Evolutionary conservation across 2,113 vertebrate species (phyloP), one percentile per base, ranked within the genome.

Genomic region (Lagopus muta): DNA sequence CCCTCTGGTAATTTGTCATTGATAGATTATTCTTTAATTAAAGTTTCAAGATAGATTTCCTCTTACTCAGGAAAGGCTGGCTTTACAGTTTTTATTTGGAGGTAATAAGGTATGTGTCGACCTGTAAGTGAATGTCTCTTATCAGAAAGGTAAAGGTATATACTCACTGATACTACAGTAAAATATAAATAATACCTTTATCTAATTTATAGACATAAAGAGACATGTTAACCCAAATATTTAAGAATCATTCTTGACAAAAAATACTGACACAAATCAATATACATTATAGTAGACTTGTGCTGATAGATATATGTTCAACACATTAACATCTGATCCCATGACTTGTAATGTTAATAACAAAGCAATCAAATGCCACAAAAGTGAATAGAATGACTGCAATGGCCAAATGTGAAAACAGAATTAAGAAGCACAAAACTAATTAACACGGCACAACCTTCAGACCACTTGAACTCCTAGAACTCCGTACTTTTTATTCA

Each of bases 1-100:
- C 72, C 82, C 74, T 92, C 88, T 92, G 83, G 90, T 95, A 97
- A 83, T 86, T 65, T 89, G 79, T 92, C 94, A 92, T 84, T 92
- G 94, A 93, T 50, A 83, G 74, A 84, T 94, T 80, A 86, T 95
- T 94, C 78, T 94, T 96, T 96, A 95, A 94, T 94, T 96, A 92
- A 97, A 95, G n/a, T 95, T 97, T 95, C 82, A 72, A 83, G 50
- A 67, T 92, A 47, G 77, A 91, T 94, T 89, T 97, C 93, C 52
- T 93, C 86, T 70, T 64, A 58, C 54, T 89, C 5, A 27, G 17
- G 36, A 75, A 86, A 88, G 77, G 45, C 22, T 69, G 6, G 38
- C 10, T 74, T 86, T 91, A 21, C 11, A 79, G 30, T 38, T 94
- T 92, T 91, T 88, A 47, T 94, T 70, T 82, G 78, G 18, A 89